phyloP scores from a whole-genome alignment of 2,888 invertebrate species.

The Prostheceraeus crozeri region DNA sequence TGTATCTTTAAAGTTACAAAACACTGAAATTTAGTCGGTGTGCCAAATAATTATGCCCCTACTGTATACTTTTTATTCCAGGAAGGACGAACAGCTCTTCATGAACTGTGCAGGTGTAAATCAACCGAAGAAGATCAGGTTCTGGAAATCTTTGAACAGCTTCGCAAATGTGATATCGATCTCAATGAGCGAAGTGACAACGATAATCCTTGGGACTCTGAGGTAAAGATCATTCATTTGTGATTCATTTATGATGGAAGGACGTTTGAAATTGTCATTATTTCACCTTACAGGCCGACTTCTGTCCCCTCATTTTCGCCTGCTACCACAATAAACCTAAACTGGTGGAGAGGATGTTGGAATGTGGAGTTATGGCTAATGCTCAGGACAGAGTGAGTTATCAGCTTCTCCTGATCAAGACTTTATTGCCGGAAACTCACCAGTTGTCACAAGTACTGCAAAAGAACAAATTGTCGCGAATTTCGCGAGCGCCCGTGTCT shows the following conservation, averaged over 20 bases:
- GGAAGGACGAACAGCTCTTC: conserved; percentile 52
- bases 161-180: conserved; percentile 20
- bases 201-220: conserved; percentile 34
- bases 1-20: too few relatives aligned
- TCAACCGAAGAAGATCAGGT: conserved; percentile 30
- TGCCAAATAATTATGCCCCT: too few relatives aligned
- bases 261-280: too few relatives aligned
- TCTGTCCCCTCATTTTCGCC: conserved; percentile 56
- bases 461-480: too few relatives aligned
- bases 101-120: conserved; percentile 50
- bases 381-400: conserved; percentile 47
- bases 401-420: neutral
- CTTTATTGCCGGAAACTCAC: too few relatives aligned
- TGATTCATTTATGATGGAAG: too few relatives aligned
- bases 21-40: too few relatives aligned
- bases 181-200: conserved; percentile 30
- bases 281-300: conserved; percentile 49
- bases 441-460: too few relatives aligned
- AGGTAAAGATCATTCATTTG: too few relatives aligned
- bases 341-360: conserved; percentile 49
- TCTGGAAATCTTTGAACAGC: conserved; percentile 25
- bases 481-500: too few relatives aligned
- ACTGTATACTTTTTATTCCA: too few relatives aligned
- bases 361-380: conserved; percentile 51
- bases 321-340: conserved; percentile 54